These are phyloP conservation scores for Dicyrtoma fusca DNA, from an alignment of 2,888 invertebrate genomes.

Conservation along the genomic window DNA sequence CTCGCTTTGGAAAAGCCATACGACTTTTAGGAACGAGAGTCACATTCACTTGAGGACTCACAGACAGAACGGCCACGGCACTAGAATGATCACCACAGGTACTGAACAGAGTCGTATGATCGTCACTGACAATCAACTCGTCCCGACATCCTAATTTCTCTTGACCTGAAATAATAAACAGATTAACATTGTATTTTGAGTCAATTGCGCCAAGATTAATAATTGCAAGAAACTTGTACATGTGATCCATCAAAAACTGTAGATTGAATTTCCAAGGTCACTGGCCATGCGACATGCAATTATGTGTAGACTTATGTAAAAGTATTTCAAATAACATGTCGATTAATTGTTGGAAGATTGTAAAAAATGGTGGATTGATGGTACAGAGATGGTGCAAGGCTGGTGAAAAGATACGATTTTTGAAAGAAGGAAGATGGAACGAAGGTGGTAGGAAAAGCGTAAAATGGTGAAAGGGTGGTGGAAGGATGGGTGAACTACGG, in stretches of 20 bases:
- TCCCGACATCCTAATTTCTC: slow-evolving; percentile 53
- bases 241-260: too few relatives aligned
- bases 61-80: slow-evolving; percentile 54
- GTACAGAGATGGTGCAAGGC: too few relatives aligned
- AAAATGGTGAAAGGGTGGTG: too few relatives aligned
- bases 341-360: too few relatives aligned
- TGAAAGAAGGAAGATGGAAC: too few relatives aligned
- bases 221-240: background rate
- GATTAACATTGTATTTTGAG: background rate
- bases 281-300: background rate
- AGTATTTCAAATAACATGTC: too few relatives aligned
- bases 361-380: too few relatives aligned
- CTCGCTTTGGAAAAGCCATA: slow-evolving; percentile 55
- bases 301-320: too few relatives aligned
- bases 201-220: too few relatives aligned
- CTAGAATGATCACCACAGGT: slow-evolving; percentile 56
- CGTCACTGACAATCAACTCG: slow-evolving; percentile 52
- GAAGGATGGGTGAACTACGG: too few relatives aligned
- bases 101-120: slow-evolving; percentile 51
- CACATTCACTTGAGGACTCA: slow-evolving; percentile 50
- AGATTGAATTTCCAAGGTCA: background rate
- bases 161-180: slow-evolving; percentile 41
- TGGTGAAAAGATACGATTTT: too few relatives aligned
- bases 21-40: slow-evolving; percentile 51
- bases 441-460: too few relatives aligned